Percentiles rank a stretch among this genome's conserved stretches.
These are phyloP conservation scores for Hypocryptadius cinnamomeus DNA, from an alignment of 2,113 vertebrate species.

Conservation along the genomic window DNA sequence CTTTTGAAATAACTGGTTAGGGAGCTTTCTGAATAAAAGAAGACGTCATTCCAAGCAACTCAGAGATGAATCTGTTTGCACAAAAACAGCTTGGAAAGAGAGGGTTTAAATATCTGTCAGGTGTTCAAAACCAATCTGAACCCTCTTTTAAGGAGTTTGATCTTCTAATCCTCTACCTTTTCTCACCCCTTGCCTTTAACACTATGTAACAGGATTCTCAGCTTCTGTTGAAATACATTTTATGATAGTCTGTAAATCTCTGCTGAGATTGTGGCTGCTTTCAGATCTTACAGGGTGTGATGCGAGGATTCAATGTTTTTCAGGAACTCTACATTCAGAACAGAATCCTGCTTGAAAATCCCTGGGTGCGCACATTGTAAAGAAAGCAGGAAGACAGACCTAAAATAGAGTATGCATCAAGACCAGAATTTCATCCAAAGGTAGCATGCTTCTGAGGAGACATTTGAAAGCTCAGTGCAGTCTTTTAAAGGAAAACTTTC, in stretches of 20 bases:
- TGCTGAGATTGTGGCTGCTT: conserved; percentile 1
- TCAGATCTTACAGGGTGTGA: background rate
- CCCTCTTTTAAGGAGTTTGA: background rate
- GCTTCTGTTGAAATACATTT: conserved; percentile 5
- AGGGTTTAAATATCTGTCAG: background rate
- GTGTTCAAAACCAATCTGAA: conserved; percentile 5
- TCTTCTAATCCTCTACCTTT: conserved; percentile 8
- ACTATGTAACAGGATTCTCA: background rate
- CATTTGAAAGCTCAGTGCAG: conserved; percentile 1
- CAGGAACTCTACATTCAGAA: conserved; percentile 15
- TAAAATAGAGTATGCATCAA: conserved; percentile 17
- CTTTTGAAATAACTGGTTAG: background rate
- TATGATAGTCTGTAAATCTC: conserved; percentile 18
- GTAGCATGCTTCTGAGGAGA: background rate
- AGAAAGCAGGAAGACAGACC: background rate
- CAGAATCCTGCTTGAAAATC: conserved; percentile 20
- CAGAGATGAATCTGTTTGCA: background rate
- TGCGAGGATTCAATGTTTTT: background rate
- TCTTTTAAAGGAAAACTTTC: background rate
- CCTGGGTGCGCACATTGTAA: background rate
- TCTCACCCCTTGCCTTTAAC: background rate
- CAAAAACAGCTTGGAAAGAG: background rate
- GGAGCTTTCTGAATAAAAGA: conserved; percentile 21
- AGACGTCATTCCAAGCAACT: background rate
- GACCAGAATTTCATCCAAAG: conserved; percentile 32